Percentiles rank a stretch among this genome's conserved stretches.
phyloP scores from a whole-genome alignment of 2,888 invertebrate species.

The Eupsilia transversa region DNA sequence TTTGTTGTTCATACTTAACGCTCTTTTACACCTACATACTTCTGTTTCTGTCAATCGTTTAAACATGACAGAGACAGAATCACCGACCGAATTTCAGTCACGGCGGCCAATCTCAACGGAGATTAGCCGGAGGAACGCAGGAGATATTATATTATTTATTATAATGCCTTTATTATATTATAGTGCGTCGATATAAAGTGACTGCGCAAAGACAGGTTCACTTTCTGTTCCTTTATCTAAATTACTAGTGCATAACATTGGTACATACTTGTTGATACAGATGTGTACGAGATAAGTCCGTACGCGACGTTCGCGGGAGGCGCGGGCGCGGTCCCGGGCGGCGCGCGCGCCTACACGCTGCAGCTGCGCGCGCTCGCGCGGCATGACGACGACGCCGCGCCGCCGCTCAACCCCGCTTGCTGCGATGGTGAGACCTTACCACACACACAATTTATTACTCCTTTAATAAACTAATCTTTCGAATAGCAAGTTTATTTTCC shows the following conservation, averaged over 20 bases:
- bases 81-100: too few species aligned
- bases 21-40: neutral
- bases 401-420: conserved; percentile 80
- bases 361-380: conserved; percentile 86
- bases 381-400: conserved; percentile 88
- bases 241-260: too few species aligned
- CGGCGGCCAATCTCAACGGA: too few species aligned
- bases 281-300: conserved; percentile 93
- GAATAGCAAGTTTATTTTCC: neutral
- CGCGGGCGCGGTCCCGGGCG: conserved; percentile 70
- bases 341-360: conserved; percentile 86
- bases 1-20: neutral
- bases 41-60: neutral
- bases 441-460: neutral
- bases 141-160: too few species aligned
- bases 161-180: too few species aligned
- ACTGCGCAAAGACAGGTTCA: too few species aligned
- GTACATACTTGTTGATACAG: conserved; percentile 81
- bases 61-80: neutral
- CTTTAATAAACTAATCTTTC: neutral
- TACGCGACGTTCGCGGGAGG: conserved; percentile 92
- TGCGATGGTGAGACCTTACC: conserved; percentile 79
- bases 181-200: too few species aligned
- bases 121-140: too few species aligned
- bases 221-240: too few species aligned